Evolutionary conservation across 2,113 vertebrate genomes (phyloP), one percentile per base, ranked within the genome.

Genomic region (Ranitomeya imitator): DNA sequence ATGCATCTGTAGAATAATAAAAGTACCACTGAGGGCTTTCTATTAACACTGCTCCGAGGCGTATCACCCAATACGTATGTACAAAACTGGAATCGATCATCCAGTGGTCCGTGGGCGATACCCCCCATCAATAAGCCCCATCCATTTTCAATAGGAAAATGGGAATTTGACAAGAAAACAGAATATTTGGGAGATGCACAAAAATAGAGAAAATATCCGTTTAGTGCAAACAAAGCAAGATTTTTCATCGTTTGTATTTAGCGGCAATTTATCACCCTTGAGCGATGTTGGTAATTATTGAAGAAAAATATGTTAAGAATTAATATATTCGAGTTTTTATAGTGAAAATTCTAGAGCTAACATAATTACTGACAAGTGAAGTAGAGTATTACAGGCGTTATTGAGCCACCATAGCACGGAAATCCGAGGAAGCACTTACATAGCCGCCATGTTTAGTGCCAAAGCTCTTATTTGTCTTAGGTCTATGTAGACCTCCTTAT

Each of bases 21-120:
- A 79, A 18, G 14, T 23, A 26, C 18, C 45, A n/a, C n/a, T 6
- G 76, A 54, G 51, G 51, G 11, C 14, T 55, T 23, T 23, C 14
- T 79, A 79, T 13, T 57, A 79, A 79, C 77, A 79, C 52, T 79
- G 77, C 19, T 79, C 77, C 55, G 57, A 79, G 51, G 73, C 26
- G 52, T 52, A 76, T 21, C 18, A 51, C 37, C 73, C 37, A 51
- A 52, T 21, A 76, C 10, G 37, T 76, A 76, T 52, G 5, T 76
- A 76, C 45, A 76, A 19, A 52, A 21, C 45, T 76, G 73, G 73
- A 76, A 51, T 76, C 51, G 37, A 76, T 51, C 9, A 18, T 21
- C 8, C 73, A 37, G 16, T 52, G 73, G 73, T 76, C 73, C 37
- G 21, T 76, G 5, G 45, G 73, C 6, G 0, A 51, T 15, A 71